Evolutionary conservation across 2,888 invertebrate genomes (phyloP).

Genomic region (Galeruca laticollis): DNA sequence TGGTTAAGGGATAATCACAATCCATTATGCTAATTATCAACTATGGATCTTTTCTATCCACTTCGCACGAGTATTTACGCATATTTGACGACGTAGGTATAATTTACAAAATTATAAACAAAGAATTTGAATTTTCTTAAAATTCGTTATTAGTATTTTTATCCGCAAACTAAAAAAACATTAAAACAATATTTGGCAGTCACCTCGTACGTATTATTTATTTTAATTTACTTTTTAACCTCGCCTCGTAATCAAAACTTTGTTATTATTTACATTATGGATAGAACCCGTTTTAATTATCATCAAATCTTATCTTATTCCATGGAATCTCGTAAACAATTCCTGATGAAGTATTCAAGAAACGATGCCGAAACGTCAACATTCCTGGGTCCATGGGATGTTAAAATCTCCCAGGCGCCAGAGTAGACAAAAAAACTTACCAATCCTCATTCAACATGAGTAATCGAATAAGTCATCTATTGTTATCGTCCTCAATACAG

Average conservation of each 20-base stretch:
- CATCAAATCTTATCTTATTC: neutral
- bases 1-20: too few species aligned
- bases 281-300: neutral
- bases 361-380: constrained; percentile 2
- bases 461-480: constrained; percentile 19
- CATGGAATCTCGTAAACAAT: neutral
- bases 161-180: too few species aligned
- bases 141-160: too few species aligned
- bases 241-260: neutral
- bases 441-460: constrained; percentile 20
- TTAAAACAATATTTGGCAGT: neutral
- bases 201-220: neutral
- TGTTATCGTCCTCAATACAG: constrained; percentile 39
- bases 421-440: neutral
- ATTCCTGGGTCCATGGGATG: constrained; percentile 1
- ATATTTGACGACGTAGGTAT: too few species aligned
- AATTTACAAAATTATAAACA: too few species aligned
- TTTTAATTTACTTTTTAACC: neutral
- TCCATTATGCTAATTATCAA: too few species aligned
- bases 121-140: too few species aligned
- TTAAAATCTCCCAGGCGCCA: neutral
- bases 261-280: neutral
- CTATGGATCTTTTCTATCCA: too few species aligned
- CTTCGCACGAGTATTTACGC: too few species aligned
- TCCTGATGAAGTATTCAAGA: constrained; percentile 7